phyloP scores from a whole-genome alignment of 2,113 vertebrate genomes.

The Chiloscyllium plagiosum region DNA sequence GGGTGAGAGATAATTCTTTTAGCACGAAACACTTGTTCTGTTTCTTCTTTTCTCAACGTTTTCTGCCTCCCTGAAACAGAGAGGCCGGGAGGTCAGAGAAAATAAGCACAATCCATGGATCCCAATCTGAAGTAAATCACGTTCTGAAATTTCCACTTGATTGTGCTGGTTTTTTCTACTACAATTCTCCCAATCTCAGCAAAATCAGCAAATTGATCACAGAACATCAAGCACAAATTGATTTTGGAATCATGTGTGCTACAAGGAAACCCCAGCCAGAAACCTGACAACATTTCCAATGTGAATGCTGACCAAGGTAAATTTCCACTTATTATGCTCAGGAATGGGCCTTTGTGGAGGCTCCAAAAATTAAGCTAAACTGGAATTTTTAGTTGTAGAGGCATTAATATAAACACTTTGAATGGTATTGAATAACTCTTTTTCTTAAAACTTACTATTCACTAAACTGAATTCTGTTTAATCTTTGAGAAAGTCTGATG shows the following conservation, averaged over 20 bases:
- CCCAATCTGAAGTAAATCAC: background rate
- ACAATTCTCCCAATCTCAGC: background rate
- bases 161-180: background rate
- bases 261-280: background rate
- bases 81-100: conserved; percentile 14
- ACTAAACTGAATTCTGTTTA: background rate
- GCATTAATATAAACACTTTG: background rate
- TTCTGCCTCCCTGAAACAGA: conserved; percentile 51
- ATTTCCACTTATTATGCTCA: background rate
- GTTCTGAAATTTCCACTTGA: background rate
- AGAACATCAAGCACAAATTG: background rate
- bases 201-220: background rate
- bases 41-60: conserved; percentile 46
- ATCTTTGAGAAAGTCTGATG: background rate
- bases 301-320: background rate
- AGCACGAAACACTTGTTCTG: conserved; percentile 46
- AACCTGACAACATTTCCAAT: background rate
- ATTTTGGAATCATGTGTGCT: background rate
- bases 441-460: background rate
- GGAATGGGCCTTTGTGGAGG: background rate
- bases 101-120: background rate
- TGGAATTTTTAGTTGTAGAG: background rate
- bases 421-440: background rate
- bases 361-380: background rate
- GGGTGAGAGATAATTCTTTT: conserved; percentile 47